Evolutionary conservation across 2,113 vertebrate genomes (phyloP).

Genomic region (Indicator indicator): DNA sequence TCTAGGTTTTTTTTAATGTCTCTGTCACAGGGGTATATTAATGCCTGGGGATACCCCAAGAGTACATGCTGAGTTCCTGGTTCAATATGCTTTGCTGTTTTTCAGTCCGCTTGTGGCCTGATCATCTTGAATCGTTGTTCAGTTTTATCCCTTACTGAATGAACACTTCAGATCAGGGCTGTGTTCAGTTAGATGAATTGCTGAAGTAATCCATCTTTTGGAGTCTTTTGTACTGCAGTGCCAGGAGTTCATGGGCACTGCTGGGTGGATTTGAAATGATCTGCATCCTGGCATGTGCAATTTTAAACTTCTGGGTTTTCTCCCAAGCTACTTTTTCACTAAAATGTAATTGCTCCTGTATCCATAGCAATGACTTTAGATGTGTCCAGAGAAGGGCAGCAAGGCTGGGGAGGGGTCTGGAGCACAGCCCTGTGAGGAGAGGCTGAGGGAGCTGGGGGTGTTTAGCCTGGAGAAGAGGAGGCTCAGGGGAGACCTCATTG

Average conservation of each 20-base stretch:
- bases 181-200: background rate
- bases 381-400: background rate
- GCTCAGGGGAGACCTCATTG: too few species aligned
- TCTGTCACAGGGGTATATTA: background rate
- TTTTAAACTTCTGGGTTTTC: background rate
- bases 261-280: background rate
- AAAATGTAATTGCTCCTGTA: background rate
- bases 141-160: background rate
- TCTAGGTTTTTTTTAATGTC: background rate
- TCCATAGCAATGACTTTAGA: background rate
- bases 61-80: background rate
- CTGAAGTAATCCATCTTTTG: constrained; percentile 2
- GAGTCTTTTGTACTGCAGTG: background rate
- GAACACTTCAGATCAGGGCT: background rate
- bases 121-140: background rate
- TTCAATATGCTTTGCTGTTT: constrained; percentile 3
- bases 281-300: background rate
- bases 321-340: background rate
- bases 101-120: background rate
- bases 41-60: background rate
- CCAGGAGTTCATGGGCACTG: background rate
- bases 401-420: too few species aligned
- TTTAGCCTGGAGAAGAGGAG: too few species aligned
- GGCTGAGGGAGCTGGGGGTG: too few species aligned
- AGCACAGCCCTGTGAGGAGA: too few species aligned